Percentiles rank a stretch among this genome's conserved stretches.
phyloP scores from a whole-genome alignment of 2,888 invertebrate species.

The Spisula solida region DNA sequence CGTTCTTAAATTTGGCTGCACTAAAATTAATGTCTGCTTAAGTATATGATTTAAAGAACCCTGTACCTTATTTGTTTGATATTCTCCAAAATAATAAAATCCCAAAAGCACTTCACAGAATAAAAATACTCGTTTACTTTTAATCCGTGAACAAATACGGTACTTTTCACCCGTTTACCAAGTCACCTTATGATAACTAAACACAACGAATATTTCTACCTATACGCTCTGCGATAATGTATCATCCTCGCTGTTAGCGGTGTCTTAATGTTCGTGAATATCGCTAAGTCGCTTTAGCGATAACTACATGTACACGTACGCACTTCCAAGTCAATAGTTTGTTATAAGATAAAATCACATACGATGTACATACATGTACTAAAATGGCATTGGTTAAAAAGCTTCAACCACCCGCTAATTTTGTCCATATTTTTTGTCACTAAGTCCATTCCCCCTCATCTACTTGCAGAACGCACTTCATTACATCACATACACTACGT shows the following conservation, averaged over 20 bases:
- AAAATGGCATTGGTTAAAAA: no score
- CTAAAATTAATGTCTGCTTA: neutral
- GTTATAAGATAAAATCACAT: no score
- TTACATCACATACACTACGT: neutral
- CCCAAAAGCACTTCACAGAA: neutral
- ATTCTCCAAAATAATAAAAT: neutral
- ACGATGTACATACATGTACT: no score
- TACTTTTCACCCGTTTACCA: slow-evolving; percentile 2
- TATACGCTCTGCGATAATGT: neutral
- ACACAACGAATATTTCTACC: neutral
- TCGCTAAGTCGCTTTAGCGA: neutral
- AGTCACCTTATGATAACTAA: neutral
- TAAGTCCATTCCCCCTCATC: neutral
- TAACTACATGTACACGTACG: neutral
- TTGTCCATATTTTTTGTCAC: neutral
- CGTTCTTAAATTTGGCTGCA: neutral
- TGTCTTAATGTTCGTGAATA: neutral
- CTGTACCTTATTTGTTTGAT: neutral
- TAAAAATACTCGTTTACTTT: neutral
- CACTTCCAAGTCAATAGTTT: no score
- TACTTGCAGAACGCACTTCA: neutral
- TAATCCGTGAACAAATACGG: neutral
- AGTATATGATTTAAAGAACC: neutral
- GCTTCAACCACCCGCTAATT: no score
- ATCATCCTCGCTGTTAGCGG: neutral